Percentiles rank a stretch among this genome's conserved stretches.
Conservation (phyloP, 2,888 invertebrate species). For the Ennomos erosarius region DNA sequence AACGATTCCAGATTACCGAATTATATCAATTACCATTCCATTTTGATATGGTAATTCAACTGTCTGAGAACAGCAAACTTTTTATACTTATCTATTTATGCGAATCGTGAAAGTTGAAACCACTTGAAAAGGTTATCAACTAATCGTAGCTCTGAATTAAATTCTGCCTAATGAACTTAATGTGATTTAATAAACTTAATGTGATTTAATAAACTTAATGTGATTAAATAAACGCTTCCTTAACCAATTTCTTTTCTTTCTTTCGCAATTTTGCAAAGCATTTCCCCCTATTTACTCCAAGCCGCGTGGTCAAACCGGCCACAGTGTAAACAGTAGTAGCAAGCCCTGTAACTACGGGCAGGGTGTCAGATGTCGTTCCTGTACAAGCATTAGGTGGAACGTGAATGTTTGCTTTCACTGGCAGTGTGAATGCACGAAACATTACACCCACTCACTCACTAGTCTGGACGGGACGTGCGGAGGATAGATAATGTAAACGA, state of each 20-base stretch:
- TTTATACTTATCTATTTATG: neutral
- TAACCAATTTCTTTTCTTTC: too few species aligned
- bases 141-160: too few species aligned
- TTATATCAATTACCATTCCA: constrained; percentile 37
- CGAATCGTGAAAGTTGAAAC: too few species aligned
- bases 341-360: constrained; percentile 62
- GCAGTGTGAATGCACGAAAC: constrained; percentile 71
- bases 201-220: too few species aligned
- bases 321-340: constrained; percentile 5
- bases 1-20: constrained; percentile 40
- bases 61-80: constrained; percentile 30
- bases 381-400: constrained; percentile 73
- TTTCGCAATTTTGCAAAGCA: neutral
- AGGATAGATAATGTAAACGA: constrained; percentile 35
- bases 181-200: too few species aligned
- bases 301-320: constrained; percentile 16
- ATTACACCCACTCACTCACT: constrained; percentile 64
- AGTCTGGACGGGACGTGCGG: constrained; percentile 49
- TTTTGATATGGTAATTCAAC: constrained; percentile 44
- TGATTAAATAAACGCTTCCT: too few species aligned
- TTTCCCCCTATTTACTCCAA: neutral
- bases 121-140: too few species aligned
- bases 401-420: constrained; percentile 79
- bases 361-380: constrained; percentile 75
- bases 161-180: too few species aligned